phyloP scores from a whole-genome alignment of 2,113 vertebrate genomes.

The Corydoras sp. region DNA sequence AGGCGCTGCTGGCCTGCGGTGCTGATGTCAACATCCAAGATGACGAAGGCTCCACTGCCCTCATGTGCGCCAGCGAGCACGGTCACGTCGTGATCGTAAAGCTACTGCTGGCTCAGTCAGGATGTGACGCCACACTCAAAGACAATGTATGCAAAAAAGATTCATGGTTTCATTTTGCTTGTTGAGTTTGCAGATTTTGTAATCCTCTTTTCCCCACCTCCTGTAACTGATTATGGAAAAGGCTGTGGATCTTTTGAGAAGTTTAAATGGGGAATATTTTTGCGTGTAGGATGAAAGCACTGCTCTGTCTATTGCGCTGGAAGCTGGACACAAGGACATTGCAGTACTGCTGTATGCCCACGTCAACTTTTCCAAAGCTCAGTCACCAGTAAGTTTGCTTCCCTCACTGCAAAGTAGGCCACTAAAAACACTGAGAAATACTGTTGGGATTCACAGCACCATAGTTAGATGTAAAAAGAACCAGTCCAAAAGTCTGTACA shows the following conservation, averaged over 20 bases:
- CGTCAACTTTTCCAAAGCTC: conserved; percentile 92
- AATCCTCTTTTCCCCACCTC: no score
- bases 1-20: conserved; percentile 80
- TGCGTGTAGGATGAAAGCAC: conserved; percentile 83
- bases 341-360: conserved; percentile 92
- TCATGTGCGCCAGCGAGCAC: conserved; percentile 96
- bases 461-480: no score
- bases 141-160: conserved; percentile 78
- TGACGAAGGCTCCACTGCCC: conserved; percentile 90
- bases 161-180: background rate
- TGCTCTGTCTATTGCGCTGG: conserved; percentile 92
- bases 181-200: no score
- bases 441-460: no score
- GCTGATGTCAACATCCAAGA: conserved; percentile 94
- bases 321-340: conserved; percentile 96
- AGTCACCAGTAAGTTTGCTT: conserved; percentile 78
- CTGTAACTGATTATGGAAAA: no score
- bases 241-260: no score
- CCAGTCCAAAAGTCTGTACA: no score
- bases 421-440: no score
- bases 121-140: conserved; percentile 84
- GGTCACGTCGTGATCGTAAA: conserved; percentile 95
- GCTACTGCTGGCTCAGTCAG: conserved; percentile 83
- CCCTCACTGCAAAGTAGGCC: background rate
- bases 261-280: no score